Evolutionary conservation across 1,140 invertebrate genomes (phyloP).

Genomic region (Bombus sibiricus): DNA sequence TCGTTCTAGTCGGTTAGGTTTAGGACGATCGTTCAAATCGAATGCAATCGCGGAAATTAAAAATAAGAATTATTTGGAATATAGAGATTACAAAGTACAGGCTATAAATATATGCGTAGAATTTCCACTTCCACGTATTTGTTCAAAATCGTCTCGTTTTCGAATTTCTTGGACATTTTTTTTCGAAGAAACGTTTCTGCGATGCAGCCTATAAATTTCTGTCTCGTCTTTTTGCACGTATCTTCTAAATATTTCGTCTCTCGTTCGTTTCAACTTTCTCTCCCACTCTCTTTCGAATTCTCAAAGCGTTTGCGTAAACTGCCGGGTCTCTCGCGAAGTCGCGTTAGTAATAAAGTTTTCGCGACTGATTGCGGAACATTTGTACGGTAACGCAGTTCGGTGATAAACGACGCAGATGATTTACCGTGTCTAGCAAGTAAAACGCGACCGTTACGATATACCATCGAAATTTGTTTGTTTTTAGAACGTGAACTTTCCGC

Average conservation of each 20-base stretch:
- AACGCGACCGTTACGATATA: not conserved
- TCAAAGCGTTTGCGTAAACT: not conserved
- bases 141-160: no score
- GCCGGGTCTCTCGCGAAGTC: not conserved
- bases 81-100: not conserved
- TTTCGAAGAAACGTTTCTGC: not conserved
- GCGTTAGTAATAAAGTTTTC: conserved; percentile 5
- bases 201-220: not conserved
- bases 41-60: not conserved
- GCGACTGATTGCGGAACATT: not conserved
- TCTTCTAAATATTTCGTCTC: not conserved
- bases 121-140: no score
- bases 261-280: not conserved
- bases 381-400: not conserved
- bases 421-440: not conserved
- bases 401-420: not conserved
- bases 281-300: not conserved
- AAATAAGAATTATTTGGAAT: not conserved
- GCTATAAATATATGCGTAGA: accelerated
- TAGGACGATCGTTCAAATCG: not conserved
- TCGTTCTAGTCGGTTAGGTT: not conserved
- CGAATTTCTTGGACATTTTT: no score
- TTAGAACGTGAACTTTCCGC: not conserved
- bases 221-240: no score
- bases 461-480: not conserved